phyloP scores from a whole-genome alignment of 2,113 vertebrate species.

The Nothobranchius kuhntae region DNA sequence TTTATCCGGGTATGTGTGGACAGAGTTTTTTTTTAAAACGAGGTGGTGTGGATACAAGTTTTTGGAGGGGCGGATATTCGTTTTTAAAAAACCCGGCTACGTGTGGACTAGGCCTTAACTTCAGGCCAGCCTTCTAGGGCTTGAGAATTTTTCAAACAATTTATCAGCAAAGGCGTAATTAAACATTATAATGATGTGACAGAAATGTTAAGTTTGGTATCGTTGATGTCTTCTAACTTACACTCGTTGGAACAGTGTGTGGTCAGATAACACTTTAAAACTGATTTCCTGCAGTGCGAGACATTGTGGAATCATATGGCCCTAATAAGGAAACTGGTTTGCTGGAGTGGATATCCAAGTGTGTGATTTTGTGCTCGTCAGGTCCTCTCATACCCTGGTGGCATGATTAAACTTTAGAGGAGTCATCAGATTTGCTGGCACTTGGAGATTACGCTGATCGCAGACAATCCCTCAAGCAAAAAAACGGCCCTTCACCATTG shows the following conservation, averaged over 20 bases:
- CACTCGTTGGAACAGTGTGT: constrained; percentile 40
- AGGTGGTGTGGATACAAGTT: too few relatives aligned
- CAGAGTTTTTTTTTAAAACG: too few relatives aligned
- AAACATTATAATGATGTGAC: not conserved
- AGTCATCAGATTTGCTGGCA: constrained; percentile 64
- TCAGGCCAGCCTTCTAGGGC: not conserved
- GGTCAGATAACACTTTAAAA: constrained; percentile 32
- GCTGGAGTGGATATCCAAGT: constrained; percentile 43
- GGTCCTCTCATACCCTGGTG: constrained; percentile 57
- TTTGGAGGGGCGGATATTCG: too few relatives aligned
- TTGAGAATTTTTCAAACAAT: not conserved
- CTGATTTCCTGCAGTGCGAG: constrained; percentile 43
- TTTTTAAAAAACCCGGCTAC: too few relatives aligned
- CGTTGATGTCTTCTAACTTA: constrained; percentile 19
- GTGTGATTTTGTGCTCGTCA: constrained; percentile 48
- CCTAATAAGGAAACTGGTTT: constrained; percentile 24
- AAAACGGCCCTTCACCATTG: constrained; percentile 49
- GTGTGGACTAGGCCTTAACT: too few relatives aligned
- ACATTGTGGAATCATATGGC: constrained; percentile 31
- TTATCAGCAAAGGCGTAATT: not conserved
- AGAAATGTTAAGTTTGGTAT: constrained; percentile 1
- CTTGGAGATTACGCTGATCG: constrained; percentile 67
- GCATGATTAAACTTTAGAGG: constrained; percentile 67
- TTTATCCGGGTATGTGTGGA: too few relatives aligned
- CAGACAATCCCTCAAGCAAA: constrained; percentile 61